Evolutionary conservation across 1,140 invertebrate genomes (phyloP).

Genomic region (Saxidomus purpurata): DNA sequence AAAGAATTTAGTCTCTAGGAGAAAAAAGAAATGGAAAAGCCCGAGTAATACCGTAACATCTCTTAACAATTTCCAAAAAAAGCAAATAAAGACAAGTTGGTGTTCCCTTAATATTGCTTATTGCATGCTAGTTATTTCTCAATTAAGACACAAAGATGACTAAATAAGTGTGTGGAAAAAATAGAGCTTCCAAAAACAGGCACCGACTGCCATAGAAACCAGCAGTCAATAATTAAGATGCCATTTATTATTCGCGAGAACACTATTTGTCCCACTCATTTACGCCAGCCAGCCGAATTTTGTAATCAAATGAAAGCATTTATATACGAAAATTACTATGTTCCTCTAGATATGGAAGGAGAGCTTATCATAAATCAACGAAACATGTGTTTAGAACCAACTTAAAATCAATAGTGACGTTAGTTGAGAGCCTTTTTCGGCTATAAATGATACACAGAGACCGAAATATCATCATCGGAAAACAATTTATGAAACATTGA

Average conservation of each 20-base stretch:
- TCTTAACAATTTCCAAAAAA: too few species aligned
- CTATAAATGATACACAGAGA: constrained; percentile 39
- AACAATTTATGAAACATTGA: constrained; percentile 60
- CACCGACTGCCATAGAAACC: neutral
- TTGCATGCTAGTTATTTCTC: too few species aligned
- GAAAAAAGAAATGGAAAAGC: too few species aligned
- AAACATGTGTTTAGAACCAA: constrained; percentile 49
- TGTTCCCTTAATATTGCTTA: too few species aligned
- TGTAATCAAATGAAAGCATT: constrained; percentile 23
- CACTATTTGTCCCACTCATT: neutral
- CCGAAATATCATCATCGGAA: constrained; percentile 50
- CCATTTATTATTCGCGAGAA: neutral
- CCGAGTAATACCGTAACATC: too few species aligned
- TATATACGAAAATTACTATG: constrained; percentile 29
- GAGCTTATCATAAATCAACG: constrained; percentile 46
- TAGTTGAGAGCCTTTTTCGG: constrained; percentile 28
- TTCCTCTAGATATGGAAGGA: constrained; percentile 1
- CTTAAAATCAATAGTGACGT: constrained; percentile 60
- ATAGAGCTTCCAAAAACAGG: too few species aligned
- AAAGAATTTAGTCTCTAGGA: too few species aligned
- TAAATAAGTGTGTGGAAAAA: too few species aligned
- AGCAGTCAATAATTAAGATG: neutral
- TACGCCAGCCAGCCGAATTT: neutral
- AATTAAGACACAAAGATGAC: too few species aligned
- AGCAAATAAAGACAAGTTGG: too few species aligned